Percentiles rank a stretch among this genome's conserved stretches.
These are phyloP conservation scores for Diachasma alloeum DNA, from an alignment of 1,140 invertebrate species.

Conservation along the genomic window DNA sequence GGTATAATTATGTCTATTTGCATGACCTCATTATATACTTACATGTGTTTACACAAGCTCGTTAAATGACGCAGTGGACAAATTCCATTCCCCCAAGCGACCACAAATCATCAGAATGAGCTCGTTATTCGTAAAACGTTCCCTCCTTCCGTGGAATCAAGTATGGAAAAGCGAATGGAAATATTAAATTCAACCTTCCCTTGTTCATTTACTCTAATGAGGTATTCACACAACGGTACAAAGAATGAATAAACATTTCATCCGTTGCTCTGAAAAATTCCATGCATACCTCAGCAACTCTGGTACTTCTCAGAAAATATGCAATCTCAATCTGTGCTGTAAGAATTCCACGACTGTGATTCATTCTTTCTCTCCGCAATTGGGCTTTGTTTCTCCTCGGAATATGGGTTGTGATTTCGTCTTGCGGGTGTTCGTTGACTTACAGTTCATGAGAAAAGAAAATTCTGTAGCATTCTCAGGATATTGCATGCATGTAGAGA, in stretches of 20 bases:
- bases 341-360: background rate
- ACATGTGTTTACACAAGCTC: no score
- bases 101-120: no score
- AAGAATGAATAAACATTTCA: conserved; percentile 16
- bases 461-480: background rate
- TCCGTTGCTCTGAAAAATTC: conserved; percentile 5
- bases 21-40: no score
- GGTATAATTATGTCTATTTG: no score
- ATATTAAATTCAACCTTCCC: background rate
- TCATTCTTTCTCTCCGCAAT: background rate
- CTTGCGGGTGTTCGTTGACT: background rate
- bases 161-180: background rate
- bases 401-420: background rate
- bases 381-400: background rate
- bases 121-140: no score
- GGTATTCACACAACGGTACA: background rate
- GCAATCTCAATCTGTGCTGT: background rate
- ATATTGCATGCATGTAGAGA: background rate
- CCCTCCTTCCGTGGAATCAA: no score
- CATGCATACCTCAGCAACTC: background rate
- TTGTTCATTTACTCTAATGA: background rate
- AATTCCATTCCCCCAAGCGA: no score
- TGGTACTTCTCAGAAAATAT: background rate
- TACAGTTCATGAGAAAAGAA: background rate
- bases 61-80: no score